Evolutionary conservation across 2,888 invertebrate genomes (phyloP).

Genomic region (Heliconius erato): DNA sequence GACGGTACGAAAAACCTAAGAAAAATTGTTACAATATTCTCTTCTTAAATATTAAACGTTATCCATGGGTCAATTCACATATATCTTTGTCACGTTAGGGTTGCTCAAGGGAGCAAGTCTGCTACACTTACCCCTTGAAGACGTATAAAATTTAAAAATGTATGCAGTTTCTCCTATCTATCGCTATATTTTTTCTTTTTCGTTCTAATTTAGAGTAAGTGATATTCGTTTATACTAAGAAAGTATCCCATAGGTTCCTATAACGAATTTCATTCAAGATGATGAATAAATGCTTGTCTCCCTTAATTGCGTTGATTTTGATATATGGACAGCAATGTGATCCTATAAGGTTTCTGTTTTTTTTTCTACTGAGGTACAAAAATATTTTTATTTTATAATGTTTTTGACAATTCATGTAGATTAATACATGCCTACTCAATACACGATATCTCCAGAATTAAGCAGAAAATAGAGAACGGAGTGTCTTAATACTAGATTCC

Average conservation of each 20-base stretch:
- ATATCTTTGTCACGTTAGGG: conserved; percentile 11
- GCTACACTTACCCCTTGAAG: neutral
- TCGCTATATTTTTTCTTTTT: neutral
- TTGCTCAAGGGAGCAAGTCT: neutral
- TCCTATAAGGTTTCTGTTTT: no score
- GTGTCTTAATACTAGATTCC: neutral
- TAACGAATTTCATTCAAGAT: no score
- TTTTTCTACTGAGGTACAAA: no score
- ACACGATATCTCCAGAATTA: neutral
- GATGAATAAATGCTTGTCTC: no score
- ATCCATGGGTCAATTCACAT: conserved; percentile 14
- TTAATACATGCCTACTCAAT: neutral
- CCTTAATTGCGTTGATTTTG: no score
- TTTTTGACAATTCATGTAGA: no score
- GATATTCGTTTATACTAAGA: neutral
- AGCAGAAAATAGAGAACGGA: neutral
- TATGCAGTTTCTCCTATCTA: neutral
- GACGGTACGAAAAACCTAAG: neutral
- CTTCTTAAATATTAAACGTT: neutral
- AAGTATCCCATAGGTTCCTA: no score
- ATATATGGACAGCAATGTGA: no score
- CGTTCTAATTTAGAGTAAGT: neutral
- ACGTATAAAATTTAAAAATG: neutral
- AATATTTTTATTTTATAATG: no score
- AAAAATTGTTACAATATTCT: neutral